Conservation (phyloP, 2,888 invertebrate genomes). For the Melieria omissa region DNA sequence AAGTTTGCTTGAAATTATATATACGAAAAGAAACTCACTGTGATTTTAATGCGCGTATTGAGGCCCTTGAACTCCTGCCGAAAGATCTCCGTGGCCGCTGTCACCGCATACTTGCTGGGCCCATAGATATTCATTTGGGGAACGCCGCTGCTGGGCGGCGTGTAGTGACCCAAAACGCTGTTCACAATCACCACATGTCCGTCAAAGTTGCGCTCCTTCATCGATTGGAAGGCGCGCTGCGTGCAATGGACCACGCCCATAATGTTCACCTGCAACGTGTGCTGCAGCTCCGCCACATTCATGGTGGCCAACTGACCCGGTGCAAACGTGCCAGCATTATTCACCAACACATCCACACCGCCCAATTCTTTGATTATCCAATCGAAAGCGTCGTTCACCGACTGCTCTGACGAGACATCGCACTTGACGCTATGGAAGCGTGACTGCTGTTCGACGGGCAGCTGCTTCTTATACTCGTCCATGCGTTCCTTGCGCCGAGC, state of each 20-base stretch:
- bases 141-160: slow-evolving; percentile 9
- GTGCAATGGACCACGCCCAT: slow-evolving; percentile 67
- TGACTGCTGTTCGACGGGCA: slow-evolving; percentile 49
- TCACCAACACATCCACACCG: slow-evolving; percentile 71
- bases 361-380: slow-evolving; percentile 69
- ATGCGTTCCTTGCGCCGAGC: slow-evolving; percentile 68
- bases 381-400: slow-evolving; percentile 70
- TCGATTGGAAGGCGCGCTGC: slow-evolving; percentile 68
- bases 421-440: slow-evolving; percentile 64
- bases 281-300: slow-evolving; percentile 44
- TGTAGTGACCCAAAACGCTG: slow-evolving; percentile 59
- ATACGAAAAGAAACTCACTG: slow-evolving; percentile 39
- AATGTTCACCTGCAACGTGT: slow-evolving; percentile 67
- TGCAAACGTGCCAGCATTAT: slow-evolving; percentile 68
- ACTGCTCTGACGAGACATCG: slow-evolving; percentile 69
- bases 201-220: slow-evolving; percentile 65
- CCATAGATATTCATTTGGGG: slow-evolving; percentile 58
- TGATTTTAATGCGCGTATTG: slow-evolving; percentile 35
- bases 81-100: slow-evolving; percentile 60
- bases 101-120: slow-evolving; percentile 60
- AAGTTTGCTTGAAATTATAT: not conserved
- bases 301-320: slow-evolving; percentile 48
- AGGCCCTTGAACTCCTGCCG: slow-evolving; percentile 59
- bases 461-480: slow-evolving; percentile 50
- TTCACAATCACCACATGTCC: slow-evolving; percentile 69